Evolutionary conservation across 2,888 invertebrate genomes (phyloP).

Genomic region (Caenorhabditis sp.): DNA sequence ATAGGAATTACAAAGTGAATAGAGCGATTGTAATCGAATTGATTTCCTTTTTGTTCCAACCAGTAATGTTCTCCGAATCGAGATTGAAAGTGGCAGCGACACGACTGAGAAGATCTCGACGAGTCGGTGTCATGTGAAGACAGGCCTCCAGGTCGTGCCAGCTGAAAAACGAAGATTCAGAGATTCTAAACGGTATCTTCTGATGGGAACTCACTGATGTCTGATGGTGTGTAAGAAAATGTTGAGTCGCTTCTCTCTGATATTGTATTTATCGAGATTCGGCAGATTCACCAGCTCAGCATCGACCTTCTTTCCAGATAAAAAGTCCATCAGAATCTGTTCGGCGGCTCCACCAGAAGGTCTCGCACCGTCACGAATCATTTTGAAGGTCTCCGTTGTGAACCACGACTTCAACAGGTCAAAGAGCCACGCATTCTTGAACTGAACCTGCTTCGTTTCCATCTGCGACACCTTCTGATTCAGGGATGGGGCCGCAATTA

Average conservation of each 20-base stretch:
- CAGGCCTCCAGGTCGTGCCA: slow-evolving; percentile 62
- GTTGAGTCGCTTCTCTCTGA: slow-evolving; percentile 59
- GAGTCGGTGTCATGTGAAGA: slow-evolving; percentile 54
- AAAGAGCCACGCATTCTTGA: slow-evolving; percentile 36
- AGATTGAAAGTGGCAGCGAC: slow-evolving; percentile 61
- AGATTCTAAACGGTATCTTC: neutral
- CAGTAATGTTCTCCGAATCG: slow-evolving; percentile 64
- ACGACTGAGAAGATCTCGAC: slow-evolving; percentile 47
- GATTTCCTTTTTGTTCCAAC: slow-evolving; percentile 52
- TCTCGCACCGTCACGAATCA: slow-evolving; percentile 37
- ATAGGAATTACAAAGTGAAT: slow-evolving; percentile 45
- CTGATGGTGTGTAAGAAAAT: slow-evolving; percentile 62
- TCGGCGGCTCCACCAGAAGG: slow-evolving; percentile 48
- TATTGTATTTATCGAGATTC: slow-evolving; percentile 63
- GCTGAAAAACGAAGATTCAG: slow-evolving; percentile 54
- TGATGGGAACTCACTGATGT: slow-evolving; percentile 46
- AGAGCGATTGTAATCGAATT: slow-evolving; percentile 34
- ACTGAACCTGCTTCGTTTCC: neutral
- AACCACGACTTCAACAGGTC: slow-evolving; percentile 46
- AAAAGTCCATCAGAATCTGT: slow-evolving; percentile 48
- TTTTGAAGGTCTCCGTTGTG: slow-evolving; percentile 33
- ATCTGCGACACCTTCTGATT: neutral
- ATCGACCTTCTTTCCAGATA: slow-evolving; percentile 40
- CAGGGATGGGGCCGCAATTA: slow-evolving; percentile 37
- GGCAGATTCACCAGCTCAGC: slow-evolving; percentile 54